Percentiles rank a stretch among this genome's conserved stretches.
phyloP scores from a whole-genome alignment of 2,888 invertebrate species.

The Axea sp. region DNA sequence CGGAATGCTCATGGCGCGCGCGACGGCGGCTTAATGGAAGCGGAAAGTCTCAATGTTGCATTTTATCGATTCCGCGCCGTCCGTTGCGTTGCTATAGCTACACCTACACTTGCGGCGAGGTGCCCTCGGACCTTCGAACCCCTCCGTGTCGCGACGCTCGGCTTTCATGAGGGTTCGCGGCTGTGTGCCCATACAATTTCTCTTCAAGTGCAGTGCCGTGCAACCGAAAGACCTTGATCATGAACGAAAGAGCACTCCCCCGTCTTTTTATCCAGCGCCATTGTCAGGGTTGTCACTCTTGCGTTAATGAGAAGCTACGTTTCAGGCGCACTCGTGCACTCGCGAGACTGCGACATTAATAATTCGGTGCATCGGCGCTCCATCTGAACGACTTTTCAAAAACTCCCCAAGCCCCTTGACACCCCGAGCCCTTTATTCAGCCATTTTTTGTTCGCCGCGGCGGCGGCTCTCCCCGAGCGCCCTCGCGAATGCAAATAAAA shows the following conservation, averaged over 20 bases:
- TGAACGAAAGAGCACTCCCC: slow-evolving; percentile 66
- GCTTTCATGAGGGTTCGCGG: slow-evolving; percentile 65
- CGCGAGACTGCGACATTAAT: slow-evolving; percentile 31
- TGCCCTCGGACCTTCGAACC: slow-evolving; percentile 66
- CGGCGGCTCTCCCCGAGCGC: no score
- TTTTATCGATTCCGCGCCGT: slow-evolving; percentile 73
- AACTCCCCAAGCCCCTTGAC: no score
- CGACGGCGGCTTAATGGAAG: slow-evolving; percentile 56
- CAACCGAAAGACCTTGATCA: slow-evolving; percentile 72
- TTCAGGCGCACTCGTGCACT: slow-evolving; percentile 25
- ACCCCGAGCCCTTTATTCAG: no score
- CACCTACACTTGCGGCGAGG: slow-evolving; percentile 68
- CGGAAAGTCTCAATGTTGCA: slow-evolving; percentile 69
- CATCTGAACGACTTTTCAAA: no score
- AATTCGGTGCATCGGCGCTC: slow-evolving; percentile 13
- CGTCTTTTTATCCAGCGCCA: slow-evolving; percentile 47
- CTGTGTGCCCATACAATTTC: slow-evolving; percentile 46
- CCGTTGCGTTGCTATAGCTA: slow-evolving; percentile 75
- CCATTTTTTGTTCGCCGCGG: no score
- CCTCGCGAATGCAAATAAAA: no score
- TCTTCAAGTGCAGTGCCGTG: slow-evolving; percentile 62
- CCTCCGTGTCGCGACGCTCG: slow-evolving; percentile 63
- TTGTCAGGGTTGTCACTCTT: slow-evolving; percentile 50
- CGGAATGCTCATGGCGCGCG: slow-evolving; percentile 13
- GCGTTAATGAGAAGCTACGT: slow-evolving; percentile 46